Evolutionary conservation across 2,888 invertebrate genomes (phyloP).

Genomic region (Tenthredo distinguenda): DNA sequence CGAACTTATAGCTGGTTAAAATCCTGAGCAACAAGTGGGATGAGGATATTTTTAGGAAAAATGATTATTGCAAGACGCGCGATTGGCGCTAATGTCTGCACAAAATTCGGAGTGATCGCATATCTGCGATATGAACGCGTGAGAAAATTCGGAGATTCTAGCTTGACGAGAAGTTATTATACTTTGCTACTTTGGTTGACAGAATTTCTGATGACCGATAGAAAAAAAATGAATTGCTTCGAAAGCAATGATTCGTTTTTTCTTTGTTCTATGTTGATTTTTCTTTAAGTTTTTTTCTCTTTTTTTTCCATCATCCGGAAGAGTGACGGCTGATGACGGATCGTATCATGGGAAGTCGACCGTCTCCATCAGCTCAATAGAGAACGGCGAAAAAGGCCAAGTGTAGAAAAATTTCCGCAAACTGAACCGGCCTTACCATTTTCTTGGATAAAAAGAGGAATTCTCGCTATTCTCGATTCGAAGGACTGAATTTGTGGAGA

Average conservation of each 20-base stretch:
- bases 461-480: constrained; percentile 23
- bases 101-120: neutral
- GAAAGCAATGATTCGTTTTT: neutral
- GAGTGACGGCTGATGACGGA: constrained; percentile 34
- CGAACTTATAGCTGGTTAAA: neutral
- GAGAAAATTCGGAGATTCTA: neutral
- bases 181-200: neutral
- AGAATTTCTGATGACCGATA: neutral
- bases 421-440: constrained; percentile 24
- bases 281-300: neutral
- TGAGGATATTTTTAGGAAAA: neutral
- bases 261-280: neutral
- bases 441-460: constrained; percentile 24
- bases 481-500: constrained; percentile 22
- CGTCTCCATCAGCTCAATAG: neutral
- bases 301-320: neutral
- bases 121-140: neutral
- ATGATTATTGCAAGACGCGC: constrained; percentile 1
- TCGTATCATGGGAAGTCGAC: constrained; percentile 23
- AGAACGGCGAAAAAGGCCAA: neutral
- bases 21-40: constrained; percentile 24
- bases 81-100: neutral
- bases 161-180: neutral
- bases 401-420: neutral
- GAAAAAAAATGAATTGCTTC: constrained; percentile 16